phyloP scores from a whole-genome alignment of 2,888 invertebrate genomes.

The Idaea biselata region DNA sequence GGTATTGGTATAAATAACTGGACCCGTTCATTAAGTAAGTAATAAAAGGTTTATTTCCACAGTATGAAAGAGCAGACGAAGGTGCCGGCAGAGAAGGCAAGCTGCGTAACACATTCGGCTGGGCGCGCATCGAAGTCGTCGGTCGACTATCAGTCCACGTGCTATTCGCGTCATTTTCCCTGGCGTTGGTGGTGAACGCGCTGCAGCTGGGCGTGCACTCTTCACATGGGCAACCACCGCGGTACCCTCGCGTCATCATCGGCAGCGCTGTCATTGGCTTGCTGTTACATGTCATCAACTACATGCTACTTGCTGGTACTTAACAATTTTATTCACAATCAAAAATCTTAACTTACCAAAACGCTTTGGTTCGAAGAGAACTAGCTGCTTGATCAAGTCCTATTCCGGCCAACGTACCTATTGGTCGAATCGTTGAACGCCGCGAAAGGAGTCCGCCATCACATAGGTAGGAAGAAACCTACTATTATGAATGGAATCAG shows the following conservation, averaged over 20 bases:
- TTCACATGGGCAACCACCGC: constrained; percentile 70
- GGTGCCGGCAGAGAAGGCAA: constrained; percentile 83
- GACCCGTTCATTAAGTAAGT: constrained; percentile 20
- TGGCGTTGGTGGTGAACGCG: constrained; percentile 90
- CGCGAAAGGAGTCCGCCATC: no score
- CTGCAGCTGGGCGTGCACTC: constrained; percentile 88
- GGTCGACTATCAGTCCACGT: constrained; percentile 90
- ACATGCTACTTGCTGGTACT: constrained; percentile 89
- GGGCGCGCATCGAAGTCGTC: constrained; percentile 94
- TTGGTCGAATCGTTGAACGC: no score
- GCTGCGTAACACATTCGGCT: constrained; percentile 93
- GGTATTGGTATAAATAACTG: no score
- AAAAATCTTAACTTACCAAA: no score
- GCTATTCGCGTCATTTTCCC: constrained; percentile 90
- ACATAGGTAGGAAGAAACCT: no score
- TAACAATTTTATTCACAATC: constrained; percentile 33
- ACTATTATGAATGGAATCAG: no score
- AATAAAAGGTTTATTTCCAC: constrained; percentile 15
- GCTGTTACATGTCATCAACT: constrained; percentile 88
- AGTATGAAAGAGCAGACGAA: constrained; percentile 75
- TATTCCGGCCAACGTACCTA: no score
- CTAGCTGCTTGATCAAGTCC: no score
- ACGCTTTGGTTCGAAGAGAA: no score
- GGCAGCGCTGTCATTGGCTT: constrained; percentile 89
- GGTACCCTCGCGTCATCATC: constrained; percentile 85